phyloP scores from a whole-genome alignment of 2,113 vertebrate species.

The Catharus fuscescens region DNA sequence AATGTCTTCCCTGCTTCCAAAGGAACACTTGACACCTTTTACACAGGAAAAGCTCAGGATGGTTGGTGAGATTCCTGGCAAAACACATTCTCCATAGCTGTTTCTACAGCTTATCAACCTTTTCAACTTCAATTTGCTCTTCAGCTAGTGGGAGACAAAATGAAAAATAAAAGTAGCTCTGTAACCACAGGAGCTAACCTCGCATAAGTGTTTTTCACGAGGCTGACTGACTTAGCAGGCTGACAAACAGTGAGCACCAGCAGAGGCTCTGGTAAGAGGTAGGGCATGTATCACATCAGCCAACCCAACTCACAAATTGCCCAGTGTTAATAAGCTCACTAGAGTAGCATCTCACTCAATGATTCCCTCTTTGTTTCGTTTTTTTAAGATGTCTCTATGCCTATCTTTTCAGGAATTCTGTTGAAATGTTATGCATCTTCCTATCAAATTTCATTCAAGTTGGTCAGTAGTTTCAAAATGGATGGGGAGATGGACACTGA shows the following conservation, averaged over 20 bases:
- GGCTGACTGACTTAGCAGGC: neutral
- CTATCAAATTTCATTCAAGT: neutral
- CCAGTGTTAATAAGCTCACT: neutral
- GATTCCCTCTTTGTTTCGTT: neutral
- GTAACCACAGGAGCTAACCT: neutral
- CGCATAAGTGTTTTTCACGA: neutral
- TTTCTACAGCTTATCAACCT: constrained; percentile 1
- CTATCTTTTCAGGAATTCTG: neutral
- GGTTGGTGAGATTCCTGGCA: neutral
- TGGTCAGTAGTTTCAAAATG: neutral
- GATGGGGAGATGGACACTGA: neutral
- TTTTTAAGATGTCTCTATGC: neutral
- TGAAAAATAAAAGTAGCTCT: neutral
- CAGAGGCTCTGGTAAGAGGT: neutral
- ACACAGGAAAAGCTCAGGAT: neutral
- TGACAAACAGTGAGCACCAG: neutral
- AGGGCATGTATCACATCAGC: neutral
- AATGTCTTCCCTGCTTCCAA: neutral
- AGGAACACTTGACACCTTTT: neutral
- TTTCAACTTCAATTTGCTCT: neutral
- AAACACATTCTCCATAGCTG: neutral
- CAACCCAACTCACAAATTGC: neutral
- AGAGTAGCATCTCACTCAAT: neutral
- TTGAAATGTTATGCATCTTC: neutral
- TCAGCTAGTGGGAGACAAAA: neutral